These are phyloP conservation scores for Ormyrus thymus DNA, from an alignment of 2,888 invertebrate genomes.

Conservation along the genomic window DNA sequence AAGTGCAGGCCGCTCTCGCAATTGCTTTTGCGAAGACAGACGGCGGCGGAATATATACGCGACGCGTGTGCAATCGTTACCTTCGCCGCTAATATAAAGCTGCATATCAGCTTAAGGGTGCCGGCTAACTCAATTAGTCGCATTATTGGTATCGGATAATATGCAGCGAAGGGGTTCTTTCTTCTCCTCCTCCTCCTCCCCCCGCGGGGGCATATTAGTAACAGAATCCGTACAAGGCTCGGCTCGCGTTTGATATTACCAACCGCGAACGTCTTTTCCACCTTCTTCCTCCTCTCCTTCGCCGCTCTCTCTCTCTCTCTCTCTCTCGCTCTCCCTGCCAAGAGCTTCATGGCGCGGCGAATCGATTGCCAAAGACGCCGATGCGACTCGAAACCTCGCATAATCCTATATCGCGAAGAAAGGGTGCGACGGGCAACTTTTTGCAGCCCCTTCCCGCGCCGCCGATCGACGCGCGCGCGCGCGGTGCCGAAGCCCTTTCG, in stretches of 20 bases:
- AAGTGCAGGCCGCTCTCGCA: no score
- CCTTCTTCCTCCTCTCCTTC: constrained; percentile 11
- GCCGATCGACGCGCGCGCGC: no score
- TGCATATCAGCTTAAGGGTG: constrained; percentile 73
- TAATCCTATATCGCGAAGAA: constrained; percentile 26
- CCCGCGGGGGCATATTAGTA: constrained; percentile 54
- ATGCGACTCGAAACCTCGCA: constrained; percentile 53
- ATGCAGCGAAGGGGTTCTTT: constrained; percentile 73
- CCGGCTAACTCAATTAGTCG: constrained; percentile 73
- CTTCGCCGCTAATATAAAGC: constrained; percentile 69
- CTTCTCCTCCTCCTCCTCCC: constrained; percentile 39
- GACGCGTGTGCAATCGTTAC: constrained; percentile 61
- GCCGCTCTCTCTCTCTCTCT: background rate
- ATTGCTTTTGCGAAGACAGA: no score
- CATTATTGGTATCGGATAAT: constrained; percentile 76
- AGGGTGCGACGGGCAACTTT: constrained; percentile 2
- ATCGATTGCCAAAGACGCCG: constrained; percentile 48
- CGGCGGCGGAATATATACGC: no score
- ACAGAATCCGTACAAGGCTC: constrained; percentile 74
- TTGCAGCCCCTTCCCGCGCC: no score
- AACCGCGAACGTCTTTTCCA: constrained; percentile 60
- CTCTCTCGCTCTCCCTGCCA: background rate
- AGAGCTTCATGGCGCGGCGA: background rate
- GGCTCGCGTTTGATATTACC: constrained; percentile 74
- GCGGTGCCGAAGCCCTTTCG: no score